Percentiles rank a stretch among this genome's conserved stretches.
Evolutionary conservation across 2,888 invertebrate species (phyloP).

Genomic region (Thyatira batis): DNA sequence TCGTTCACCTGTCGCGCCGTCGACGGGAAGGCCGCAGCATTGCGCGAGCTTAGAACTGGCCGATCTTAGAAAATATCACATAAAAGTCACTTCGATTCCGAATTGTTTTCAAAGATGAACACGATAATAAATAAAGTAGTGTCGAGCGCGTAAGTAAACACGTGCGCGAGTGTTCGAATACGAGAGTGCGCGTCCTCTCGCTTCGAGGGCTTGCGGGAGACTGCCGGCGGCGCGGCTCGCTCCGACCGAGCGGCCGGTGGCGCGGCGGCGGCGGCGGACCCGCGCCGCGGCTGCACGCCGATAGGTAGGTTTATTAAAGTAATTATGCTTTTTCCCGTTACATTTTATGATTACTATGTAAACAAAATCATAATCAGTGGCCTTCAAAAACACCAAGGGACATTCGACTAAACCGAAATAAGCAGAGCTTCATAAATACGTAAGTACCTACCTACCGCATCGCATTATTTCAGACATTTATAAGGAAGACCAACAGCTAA

Average conservation of each 20-base stretch:
- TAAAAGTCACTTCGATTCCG: background rate
- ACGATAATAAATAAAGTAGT: background rate
- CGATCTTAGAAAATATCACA: background rate
- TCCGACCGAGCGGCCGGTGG: slow-evolving; percentile 5
- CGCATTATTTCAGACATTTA: no score
- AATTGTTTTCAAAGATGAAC: background rate
- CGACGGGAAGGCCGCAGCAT: slow-evolving; percentile 18
- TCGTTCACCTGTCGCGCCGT: slow-evolving; percentile 39
- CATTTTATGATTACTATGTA: no score
- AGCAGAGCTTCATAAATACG: no score
- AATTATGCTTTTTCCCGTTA: no score
- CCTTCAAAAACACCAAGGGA: no score
- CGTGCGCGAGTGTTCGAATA: slow-evolving; percentile 22
- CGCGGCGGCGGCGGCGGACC: background rate
- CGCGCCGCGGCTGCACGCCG: background rate
- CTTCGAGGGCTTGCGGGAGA: slow-evolving; percentile 36
- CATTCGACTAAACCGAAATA: no score
- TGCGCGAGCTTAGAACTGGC: slow-evolving; percentile 5
- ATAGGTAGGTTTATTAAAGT: no score
- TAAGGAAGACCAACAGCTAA: no score
- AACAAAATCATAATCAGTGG: no score
- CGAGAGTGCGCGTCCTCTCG: slow-evolving; percentile 39
- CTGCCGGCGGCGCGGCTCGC: slow-evolving; percentile 24
- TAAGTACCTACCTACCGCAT: no score
- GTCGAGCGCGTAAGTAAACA: slow-evolving; percentile 7